A percentile compares a stretch with the other conserved stretches of the same genome.
These are phyloP conservation scores for Bombus difficillimus DNA, from an alignment of 1,140 invertebrate genomes.

Conservation along the genomic window DNA sequence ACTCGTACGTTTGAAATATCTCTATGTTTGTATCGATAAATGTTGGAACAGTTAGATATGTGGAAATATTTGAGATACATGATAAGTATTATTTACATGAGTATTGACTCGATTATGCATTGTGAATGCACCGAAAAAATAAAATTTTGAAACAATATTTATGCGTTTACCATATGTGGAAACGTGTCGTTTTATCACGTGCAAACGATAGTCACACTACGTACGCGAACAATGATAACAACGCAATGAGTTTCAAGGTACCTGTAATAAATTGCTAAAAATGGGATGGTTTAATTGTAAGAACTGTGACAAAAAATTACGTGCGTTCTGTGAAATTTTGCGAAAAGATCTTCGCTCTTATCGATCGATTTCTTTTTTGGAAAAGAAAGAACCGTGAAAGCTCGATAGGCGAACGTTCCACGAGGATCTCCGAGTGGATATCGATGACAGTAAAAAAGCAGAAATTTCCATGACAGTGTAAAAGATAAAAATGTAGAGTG, in stretches of 20 bases:
- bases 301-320: too few relatives aligned
- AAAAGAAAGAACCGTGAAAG: background rate
- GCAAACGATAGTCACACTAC: background rate
- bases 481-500: slow-evolving; percentile 59
- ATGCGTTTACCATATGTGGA: background rate
- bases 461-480: slow-evolving; percentile 40
- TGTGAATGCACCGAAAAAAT: background rate
- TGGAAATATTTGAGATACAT: background rate
- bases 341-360: accelerated
- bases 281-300: background rate
- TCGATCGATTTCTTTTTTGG: background rate
- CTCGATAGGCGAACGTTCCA: background rate
- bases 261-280: background rate
- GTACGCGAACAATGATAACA: too few relatives aligned
- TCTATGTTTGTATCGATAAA: slow-evolving; percentile 39
- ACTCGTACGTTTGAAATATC: slow-evolving; percentile 29
- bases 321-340: background rate
- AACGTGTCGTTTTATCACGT: background rate
- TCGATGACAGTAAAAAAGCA: background rate
- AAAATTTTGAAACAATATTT: background rate
- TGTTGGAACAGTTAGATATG: background rate
- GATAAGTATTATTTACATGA: slow-evolving; percentile 7
- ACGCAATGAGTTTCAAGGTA: background rate
- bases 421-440: background rate
- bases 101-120: background rate